Evolutionary conservation across 1,140 invertebrate genomes (phyloP).

Genomic region (Latrodectus geometricus): DNA sequence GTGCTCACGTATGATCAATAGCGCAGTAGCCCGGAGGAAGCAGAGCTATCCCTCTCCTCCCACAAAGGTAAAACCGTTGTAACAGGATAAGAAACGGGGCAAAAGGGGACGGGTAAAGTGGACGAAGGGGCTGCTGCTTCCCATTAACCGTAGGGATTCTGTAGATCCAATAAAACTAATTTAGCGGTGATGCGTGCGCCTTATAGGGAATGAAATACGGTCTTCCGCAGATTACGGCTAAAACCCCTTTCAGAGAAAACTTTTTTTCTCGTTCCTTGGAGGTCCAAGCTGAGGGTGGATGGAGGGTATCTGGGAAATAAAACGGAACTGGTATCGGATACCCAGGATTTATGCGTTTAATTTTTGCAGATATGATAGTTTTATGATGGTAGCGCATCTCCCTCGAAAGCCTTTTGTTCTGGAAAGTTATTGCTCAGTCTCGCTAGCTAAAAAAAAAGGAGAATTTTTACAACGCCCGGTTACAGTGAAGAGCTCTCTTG

Average conservation of each 20-base stretch:
- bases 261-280: constrained; percentile 15
- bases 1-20: constrained; percentile 42
- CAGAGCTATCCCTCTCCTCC: background rate
- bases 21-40: background rate
- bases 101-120: background rate
- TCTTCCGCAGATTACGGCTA: constrained; percentile 36
- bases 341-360: constrained; percentile 60
- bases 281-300: background rate
- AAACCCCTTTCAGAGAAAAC: constrained; percentile 38
- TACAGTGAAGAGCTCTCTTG: background rate
- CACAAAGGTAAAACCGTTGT: background rate
- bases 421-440: constrained; percentile 15
- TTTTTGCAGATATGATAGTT: constrained; percentile 61
- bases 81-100: background rate
- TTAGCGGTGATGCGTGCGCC: constrained; percentile 56
- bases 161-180: constrained; percentile 60
- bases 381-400: constrained; percentile 27
- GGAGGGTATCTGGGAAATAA: constrained; percentile 19
- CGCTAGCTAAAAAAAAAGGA: background rate
- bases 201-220: constrained; percentile 57
- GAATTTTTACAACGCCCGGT: background rate
- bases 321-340: constrained; percentile 16
- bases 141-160: constrained; percentile 59
- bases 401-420: background rate
- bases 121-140: constrained; percentile 3